phyloP scores from a whole-genome alignment of 1,140 invertebrate species.

The Drosophila kanapiae region DNA sequence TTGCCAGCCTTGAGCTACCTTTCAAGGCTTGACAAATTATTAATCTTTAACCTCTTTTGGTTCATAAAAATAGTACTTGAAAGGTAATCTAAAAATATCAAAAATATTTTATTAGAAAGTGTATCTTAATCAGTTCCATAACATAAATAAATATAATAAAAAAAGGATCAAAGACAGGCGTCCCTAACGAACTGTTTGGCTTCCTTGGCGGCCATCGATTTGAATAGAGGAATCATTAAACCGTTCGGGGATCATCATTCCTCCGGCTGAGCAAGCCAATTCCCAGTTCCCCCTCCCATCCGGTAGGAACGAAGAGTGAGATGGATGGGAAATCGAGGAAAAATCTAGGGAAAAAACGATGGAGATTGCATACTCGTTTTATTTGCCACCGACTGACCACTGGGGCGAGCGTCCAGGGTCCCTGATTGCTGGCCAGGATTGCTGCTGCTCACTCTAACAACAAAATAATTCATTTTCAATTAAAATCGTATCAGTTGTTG shows the following conservation, averaged over 20 bases:
- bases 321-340: conserved; percentile 20
- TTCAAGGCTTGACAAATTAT: accelerated
- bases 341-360: conserved; percentile 2
- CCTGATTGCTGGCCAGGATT: conserved; percentile 32
- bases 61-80: not conserved
- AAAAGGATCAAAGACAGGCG: not conserved
- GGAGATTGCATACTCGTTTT: conserved; percentile 29
- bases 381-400: conserved; percentile 37
- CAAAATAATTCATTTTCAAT: conserved; percentile 85
- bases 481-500: conserved; percentile 78
- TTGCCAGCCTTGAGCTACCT: not conserved
- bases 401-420: conserved; percentile 8
- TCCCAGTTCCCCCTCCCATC: not conserved
- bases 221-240: conserved; percentile 25
- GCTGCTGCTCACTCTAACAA: conserved; percentile 58
- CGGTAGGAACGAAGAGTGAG: not conserved
- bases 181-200: not conserved
- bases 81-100: too few relatives aligned
- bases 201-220: conserved; percentile 1
- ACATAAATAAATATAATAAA: not conserved
- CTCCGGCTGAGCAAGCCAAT: conserved; percentile 16
- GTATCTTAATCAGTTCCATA: not conserved
- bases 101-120: too few relatives aligned
- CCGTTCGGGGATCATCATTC: conserved; percentile 23
- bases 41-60: not conserved